Evolutionary conservation across 2,888 invertebrate genomes (phyloP).

Genomic region (Willowsia nigromaculata): DNA sequence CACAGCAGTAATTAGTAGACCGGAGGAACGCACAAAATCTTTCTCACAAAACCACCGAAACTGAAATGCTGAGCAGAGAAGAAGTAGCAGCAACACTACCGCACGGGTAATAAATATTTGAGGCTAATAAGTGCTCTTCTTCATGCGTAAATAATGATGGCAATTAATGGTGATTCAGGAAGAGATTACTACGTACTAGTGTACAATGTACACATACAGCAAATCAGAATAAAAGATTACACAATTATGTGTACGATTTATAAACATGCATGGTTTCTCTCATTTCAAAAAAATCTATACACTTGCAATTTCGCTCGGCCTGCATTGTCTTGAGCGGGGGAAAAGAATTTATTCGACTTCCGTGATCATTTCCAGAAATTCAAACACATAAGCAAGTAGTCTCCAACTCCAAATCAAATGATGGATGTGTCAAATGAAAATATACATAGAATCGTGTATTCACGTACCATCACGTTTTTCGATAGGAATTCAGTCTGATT

Average conservation of each 20-base stretch:
- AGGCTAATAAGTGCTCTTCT: conserved; percentile 62
- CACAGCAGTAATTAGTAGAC: background rate
- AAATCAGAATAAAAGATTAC: background rate
- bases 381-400: background rate
- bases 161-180: conserved; percentile 59
- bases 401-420: background rate
- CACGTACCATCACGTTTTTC: background rate
- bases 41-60: background rate
- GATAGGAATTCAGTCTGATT: background rate
- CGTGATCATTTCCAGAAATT: background rate
- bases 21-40: background rate
- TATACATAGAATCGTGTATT: background rate
- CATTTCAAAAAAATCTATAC: background rate
- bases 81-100: too few relatives aligned
- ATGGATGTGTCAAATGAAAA: background rate
- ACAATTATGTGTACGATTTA: background rate
- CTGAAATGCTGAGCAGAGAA: too few relatives aligned
- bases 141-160: conserved; percentile 66
- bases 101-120: conserved; percentile 56
- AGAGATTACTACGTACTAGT: conserved; percentile 3
- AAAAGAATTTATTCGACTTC: background rate
- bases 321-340: background rate
- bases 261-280: background rate
- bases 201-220: background rate
- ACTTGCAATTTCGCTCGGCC: background rate